Evolutionary conservation across 2,888 invertebrate genomes (phyloP).

Genomic region (Philereme vetulata): DNA sequence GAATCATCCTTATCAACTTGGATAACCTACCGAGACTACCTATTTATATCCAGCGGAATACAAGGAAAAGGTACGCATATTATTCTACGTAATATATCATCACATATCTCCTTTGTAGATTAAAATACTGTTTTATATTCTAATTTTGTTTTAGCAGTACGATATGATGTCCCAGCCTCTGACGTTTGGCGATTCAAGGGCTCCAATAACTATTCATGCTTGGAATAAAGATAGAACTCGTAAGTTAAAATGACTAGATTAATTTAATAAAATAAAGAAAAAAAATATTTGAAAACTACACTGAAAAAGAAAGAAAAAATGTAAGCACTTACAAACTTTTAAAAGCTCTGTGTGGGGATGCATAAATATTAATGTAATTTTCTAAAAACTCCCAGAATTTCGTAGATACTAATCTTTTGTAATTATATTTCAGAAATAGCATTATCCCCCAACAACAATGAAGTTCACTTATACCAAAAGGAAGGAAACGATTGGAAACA

Average conservation of each 20-base stretch:
- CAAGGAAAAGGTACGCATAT: conserved; percentile 6
- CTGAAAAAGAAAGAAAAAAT: no score
- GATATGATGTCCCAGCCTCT: conserved; percentile 91
- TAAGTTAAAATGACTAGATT: conserved; percentile 78
- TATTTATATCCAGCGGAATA: conserved; percentile 13
- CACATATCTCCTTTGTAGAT: background rate
- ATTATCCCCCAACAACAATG: conserved; percentile 97
- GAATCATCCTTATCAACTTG: conserved; percentile 79
- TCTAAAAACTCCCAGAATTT: no score
- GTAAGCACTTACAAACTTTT: no score
- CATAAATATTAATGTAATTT: no score
- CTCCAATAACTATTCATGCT: conserved; percentile 98
- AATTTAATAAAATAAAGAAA: no score
- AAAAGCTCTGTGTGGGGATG: no score
- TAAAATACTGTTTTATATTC: background rate
- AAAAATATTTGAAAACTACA: no score
- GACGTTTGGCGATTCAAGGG: conserved; percentile 91
- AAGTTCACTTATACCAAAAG: conserved; percentile 96
- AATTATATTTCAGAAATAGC: conserved; percentile 89
- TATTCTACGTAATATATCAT: no score
- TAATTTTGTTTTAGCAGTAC: conserved; percentile 23
- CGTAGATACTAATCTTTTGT: background rate
- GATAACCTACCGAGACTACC: conserved; percentile 36
- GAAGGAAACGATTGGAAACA: conserved; percentile 92
- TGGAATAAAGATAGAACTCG: conserved; percentile 98